Evolutionary conservation across 1,140 invertebrate species (phyloP).

Genomic region (Arion vulgaris): DNA sequence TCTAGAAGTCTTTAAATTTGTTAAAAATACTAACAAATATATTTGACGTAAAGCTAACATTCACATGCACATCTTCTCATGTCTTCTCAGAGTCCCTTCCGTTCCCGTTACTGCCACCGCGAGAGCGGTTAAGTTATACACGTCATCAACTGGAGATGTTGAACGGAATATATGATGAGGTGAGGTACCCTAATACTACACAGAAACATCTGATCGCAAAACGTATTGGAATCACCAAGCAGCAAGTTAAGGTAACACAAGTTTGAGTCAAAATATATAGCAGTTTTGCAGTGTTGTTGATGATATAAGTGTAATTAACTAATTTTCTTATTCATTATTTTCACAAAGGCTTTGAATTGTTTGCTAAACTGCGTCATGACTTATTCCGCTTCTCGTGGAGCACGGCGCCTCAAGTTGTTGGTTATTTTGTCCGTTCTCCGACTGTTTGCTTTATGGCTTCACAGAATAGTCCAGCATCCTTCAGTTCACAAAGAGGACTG

Average conservation of each 20-base stretch:
- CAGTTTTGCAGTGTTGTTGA: too few relatives aligned
- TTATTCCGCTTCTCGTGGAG: too few relatives aligned
- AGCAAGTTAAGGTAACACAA: constrained; percentile 71
- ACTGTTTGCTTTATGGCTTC: too few relatives aligned
- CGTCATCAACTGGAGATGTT: constrained; percentile 69
- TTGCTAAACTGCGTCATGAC: too few relatives aligned
- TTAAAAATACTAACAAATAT: not conserved
- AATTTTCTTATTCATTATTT: too few relatives aligned
- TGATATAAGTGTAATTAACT: too few relatives aligned
- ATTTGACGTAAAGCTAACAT: not conserved
- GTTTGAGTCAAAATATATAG: too few relatives aligned
- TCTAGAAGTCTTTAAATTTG: not conserved
- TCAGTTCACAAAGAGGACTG: too few relatives aligned
- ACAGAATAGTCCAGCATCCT: too few relatives aligned
- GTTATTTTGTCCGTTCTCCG: too few relatives aligned
- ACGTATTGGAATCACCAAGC: constrained; percentile 68
- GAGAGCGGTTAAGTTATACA: constrained; percentile 68
- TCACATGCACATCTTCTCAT: not conserved
- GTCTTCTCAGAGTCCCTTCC: constrained; percentile 51
- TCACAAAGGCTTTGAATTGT: too few relatives aligned
- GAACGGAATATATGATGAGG: constrained; percentile 65
- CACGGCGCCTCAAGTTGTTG: too few relatives aligned
- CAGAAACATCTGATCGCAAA: constrained; percentile 72
- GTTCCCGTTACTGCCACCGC: constrained; percentile 60
- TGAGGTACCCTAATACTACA: constrained; percentile 70